Percentiles rank a stretch among this genome's conserved stretches.
These are phyloP conservation scores for Microcebus griseorufus DNA, from an alignment of 2,113 vertebrate species.

Conservation along the genomic window DNA sequence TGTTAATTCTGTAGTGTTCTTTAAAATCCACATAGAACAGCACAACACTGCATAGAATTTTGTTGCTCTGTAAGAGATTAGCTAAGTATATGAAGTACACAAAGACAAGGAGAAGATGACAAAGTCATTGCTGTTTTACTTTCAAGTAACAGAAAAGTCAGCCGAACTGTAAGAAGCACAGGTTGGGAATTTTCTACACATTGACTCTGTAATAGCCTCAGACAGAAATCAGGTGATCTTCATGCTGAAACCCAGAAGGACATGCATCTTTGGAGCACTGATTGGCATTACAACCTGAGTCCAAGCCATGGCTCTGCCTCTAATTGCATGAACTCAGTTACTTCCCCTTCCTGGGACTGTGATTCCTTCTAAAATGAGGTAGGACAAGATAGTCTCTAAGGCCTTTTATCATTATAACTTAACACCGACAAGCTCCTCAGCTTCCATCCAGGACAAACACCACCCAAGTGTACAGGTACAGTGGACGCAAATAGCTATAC, in stretches of 20 bases:
- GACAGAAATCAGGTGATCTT: not conserved
- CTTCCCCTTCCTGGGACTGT: not conserved
- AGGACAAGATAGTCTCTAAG: not conserved
- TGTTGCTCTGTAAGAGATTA: not conserved
- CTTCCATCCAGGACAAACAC: not conserved
- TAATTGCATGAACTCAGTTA: not conserved
- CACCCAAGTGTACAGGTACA: not conserved
- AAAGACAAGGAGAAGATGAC: not conserved
- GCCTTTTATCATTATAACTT: not conserved
- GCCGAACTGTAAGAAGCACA: not conserved
- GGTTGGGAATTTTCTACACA: not conserved
- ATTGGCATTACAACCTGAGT: not conserved
- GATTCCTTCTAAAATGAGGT: not conserved
- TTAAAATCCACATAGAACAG: conserved; percentile 9
- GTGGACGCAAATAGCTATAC: not conserved
- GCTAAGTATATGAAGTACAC: not conserved
- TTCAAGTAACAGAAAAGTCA: not conserved
- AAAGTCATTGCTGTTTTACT: not conserved
- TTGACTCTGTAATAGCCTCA: not conserved
- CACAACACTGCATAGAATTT: not conserved
- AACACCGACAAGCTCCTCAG: not conserved
- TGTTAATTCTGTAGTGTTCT: not conserved
- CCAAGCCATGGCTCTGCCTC: not conserved
- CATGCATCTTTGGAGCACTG: not conserved
- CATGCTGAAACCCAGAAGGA: not conserved